Conservation (phyloP, 2,113 vertebrate genomes). For the Tamias sibiricus region DNA sequence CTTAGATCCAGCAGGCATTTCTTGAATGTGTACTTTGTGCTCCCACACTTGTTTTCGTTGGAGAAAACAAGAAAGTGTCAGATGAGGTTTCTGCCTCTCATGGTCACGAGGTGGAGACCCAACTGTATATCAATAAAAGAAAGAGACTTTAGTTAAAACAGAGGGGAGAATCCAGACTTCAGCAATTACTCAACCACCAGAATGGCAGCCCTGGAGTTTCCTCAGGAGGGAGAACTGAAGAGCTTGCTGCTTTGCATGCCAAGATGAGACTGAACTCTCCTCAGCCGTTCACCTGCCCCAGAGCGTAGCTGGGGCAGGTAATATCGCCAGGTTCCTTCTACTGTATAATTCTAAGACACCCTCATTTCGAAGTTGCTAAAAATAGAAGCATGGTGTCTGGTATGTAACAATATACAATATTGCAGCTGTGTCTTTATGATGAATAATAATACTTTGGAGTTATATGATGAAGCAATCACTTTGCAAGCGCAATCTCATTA, state of each 20-base stretch:
- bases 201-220: not conserved
- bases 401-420: conserved; percentile 83
- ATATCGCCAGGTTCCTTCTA: not conserved
- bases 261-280: not conserved
- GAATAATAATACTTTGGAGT: conserved; percentile 80
- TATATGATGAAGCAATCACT: conserved; percentile 83
- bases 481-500: conserved; percentile 80
- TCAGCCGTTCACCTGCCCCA: not conserved
- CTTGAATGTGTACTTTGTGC: not conserved
- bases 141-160: not conserved
- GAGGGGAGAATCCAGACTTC: not conserved
- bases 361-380: conserved; percentile 77
- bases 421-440: conserved; percentile 81
- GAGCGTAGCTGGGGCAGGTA: conserved; percentile 45
- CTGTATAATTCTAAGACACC: conserved; percentile 79
- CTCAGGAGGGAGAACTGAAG: not conserved
- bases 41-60: not conserved
- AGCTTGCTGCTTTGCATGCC: not conserved
- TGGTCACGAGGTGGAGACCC: not conserved
- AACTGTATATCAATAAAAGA: not conserved
- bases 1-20: not conserved
- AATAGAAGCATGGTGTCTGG: conserved; percentile 79
- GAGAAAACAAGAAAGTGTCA: not conserved
- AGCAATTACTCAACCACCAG: not conserved
- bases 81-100: not conserved